Evolutionary conservation across 2,888 invertebrate species (phyloP).

Genomic region (Sarcophaga carnaria): DNA sequence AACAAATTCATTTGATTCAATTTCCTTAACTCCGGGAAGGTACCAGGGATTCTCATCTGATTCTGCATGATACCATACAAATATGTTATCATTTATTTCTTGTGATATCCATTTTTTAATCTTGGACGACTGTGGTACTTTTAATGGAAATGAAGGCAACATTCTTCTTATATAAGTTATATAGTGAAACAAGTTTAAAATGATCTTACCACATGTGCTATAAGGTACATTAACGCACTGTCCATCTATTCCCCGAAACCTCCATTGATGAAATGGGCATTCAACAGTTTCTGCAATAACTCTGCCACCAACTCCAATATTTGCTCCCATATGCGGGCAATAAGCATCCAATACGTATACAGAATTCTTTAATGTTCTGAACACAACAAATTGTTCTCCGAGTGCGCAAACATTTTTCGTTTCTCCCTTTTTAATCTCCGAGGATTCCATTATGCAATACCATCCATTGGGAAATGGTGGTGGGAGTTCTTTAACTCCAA

Average conservation of each 20-base stretch:
- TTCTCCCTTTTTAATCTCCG: constrained; percentile 83
- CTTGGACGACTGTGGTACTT: constrained; percentile 87
- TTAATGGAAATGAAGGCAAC: background rate
- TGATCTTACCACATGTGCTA: constrained; percentile 82
- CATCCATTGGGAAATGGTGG: constrained; percentile 96
- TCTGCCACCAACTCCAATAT: constrained; percentile 90
- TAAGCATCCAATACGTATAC: constrained; percentile 91
- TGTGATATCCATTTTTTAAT: constrained; percentile 87
- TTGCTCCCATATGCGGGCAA: constrained; percentile 95
- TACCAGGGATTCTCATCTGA: constrained; percentile 87
- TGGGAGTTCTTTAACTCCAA: constrained; percentile 85
- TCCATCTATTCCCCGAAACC: constrained; percentile 89
- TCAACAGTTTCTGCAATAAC: constrained; percentile 90
- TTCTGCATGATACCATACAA: constrained; percentile 92
- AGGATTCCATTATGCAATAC: constrained; percentile 90
- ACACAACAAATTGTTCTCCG: constrained; percentile 88
- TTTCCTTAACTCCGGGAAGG: constrained; percentile 84
- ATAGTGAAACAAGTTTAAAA: constrained; percentile 1
- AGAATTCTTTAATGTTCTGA: constrained; percentile 85
- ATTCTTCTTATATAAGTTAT: background rate
- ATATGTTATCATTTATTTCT: constrained; percentile 89
- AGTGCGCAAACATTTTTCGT: constrained; percentile 86
- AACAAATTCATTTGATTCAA: constrained; percentile 84
- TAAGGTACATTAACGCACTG: constrained; percentile 89
- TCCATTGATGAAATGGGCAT: constrained; percentile 96